Conservation (phyloP, 2,113 vertebrate genomes). For the Accipiter virgatus region DNA sequence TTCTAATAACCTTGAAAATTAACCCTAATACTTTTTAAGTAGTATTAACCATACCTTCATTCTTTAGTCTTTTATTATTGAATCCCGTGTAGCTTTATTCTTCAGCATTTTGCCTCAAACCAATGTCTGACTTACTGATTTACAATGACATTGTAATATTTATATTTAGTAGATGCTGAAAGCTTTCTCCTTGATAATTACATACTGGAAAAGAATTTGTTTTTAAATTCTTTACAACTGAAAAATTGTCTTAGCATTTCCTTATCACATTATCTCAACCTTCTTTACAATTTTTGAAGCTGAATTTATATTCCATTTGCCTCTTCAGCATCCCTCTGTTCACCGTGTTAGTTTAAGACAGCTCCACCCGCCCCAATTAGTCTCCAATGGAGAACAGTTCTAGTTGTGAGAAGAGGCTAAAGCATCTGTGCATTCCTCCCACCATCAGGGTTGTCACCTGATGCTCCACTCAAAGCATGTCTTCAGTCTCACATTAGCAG, state of each 20-base stretch:
- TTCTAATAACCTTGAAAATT: not conserved
- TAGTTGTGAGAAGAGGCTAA: not conserved
- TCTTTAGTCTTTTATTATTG: not conserved
- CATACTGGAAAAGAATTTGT: not conserved
- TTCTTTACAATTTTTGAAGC: not conserved
- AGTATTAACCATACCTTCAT: not conserved
- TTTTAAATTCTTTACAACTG: not conserved
- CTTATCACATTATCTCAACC: not conserved
- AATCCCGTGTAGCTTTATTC: not conserved
- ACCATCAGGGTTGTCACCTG: not conserved
- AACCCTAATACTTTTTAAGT: not conserved
- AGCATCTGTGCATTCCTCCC: not conserved
- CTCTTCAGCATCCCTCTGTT: not conserved
- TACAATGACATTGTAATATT: not conserved
- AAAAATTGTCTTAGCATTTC: not conserved
- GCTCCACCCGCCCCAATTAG: not conserved
- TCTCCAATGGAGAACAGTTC: not conserved
- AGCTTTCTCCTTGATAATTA: not conserved
- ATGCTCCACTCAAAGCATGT: not conserved
- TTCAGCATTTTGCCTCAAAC: not conserved
- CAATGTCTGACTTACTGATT: not conserved
- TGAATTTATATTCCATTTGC: not conserved
- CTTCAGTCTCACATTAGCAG: not conserved
- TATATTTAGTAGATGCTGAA: not conserved
- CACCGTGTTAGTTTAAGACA: not conserved